Base-by-base conservation (phyloP, 92 coral and sea anemone species). In the Phenganax subtilis region DNA sequence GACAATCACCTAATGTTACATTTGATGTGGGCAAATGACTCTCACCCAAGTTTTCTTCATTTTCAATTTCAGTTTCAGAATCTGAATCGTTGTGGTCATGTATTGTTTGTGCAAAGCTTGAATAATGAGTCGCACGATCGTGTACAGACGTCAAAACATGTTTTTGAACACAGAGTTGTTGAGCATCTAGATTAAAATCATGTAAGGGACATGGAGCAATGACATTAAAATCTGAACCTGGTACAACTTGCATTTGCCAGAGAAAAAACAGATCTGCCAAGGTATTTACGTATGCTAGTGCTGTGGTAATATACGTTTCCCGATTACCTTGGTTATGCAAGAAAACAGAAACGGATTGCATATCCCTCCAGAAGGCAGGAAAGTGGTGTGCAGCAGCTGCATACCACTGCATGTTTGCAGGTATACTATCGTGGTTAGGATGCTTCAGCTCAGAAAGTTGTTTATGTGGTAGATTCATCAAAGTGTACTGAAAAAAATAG, bases 391-490 rank as follows among this genome's bases (percentile, higher is more conserved):
- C 5, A 4, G 77, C 77, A 9, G 85, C 47, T 8, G 77, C 54
- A 69, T 65, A 81, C 57, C 44, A 68, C 4, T 62, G 77, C 55
- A 69, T 16, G 16, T 17, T 10, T 6, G 0, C 0, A 8, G 73
- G 82, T 30, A 78, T 1, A 10, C 37, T 61, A 0, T 61, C 72
- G 51, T 61, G 72, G 12, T 61, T 37, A 0, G 71, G 57, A 63
- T 78, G 67, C 9, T 59, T 11, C 47, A 81, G 27, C 6, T 55
- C 54, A 12, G 15, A 9, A 8, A 58, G 5, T 10, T 3, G 0
- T 15, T 7, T 5, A 53, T 78, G 82, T 30, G 82, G 72, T 9
- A 10, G 10, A 63, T 78, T 30, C 72, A 78, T 44, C 0, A 78
- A 17, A 6, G 61, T 8, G 1, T 78, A 11, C 12, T 78, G 73